These are phyloP conservation scores for Platichthys flesus DNA, from an alignment of 2,113 vertebrate genomes.

Conservation along the genomic window DNA sequence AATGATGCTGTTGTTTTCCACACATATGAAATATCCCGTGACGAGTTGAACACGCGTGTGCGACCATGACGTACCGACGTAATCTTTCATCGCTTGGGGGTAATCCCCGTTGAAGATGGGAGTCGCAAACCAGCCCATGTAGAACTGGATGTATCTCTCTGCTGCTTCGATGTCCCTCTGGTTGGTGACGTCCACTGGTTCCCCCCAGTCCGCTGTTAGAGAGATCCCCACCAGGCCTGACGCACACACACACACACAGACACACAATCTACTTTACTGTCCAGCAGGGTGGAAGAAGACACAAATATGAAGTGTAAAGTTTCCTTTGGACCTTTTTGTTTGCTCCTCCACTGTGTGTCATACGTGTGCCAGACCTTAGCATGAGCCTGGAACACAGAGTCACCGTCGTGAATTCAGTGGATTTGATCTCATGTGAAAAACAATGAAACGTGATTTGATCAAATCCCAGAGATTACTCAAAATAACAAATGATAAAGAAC, in stretches of 20 bases:
- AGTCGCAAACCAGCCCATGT: constrained; percentile 92
- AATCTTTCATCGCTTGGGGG: constrained; percentile 92
- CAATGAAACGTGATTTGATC: no score
- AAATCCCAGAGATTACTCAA: not conserved
- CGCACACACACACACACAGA: not conserved
- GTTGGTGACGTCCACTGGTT: constrained; percentile 87
- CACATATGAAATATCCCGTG: no score
- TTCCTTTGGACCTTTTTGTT: constrained; percentile 84
- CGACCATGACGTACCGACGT: constrained; percentile 80
- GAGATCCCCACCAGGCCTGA: constrained; percentile 91
- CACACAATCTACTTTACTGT: not conserved
- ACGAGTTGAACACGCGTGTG: no score
- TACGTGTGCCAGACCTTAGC: constrained; percentile 91
- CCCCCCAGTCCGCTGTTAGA: constrained; percentile 89
- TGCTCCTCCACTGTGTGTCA: constrained; percentile 83
- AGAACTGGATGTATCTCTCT: constrained; percentile 91
- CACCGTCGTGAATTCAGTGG: not conserved
- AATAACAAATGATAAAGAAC: no score
- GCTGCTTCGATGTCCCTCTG: constrained; percentile 87
- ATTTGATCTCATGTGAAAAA: not conserved
- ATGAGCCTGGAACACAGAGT: constrained; percentile 82
- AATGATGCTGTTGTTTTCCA: no score
- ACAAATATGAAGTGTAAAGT: no score
- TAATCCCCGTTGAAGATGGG: constrained; percentile 92
- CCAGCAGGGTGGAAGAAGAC: not conserved